Conservation (phyloP, 1,140 invertebrate species). For the Ditylenchus dipsaci region DNA sequence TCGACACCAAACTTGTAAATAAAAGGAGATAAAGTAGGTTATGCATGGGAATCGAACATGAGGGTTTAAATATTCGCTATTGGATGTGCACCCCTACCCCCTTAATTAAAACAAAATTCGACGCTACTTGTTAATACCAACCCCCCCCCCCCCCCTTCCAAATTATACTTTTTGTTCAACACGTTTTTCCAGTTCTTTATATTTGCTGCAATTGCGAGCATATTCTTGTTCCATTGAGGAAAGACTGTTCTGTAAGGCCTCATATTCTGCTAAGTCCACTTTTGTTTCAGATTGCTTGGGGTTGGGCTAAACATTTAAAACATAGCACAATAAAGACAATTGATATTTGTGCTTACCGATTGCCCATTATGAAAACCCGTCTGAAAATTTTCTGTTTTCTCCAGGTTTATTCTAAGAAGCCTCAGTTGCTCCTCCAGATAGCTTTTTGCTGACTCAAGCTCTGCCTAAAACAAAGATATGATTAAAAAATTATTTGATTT, state of each 20-base stretch:
- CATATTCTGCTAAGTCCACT: conserved; percentile 14
- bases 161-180: conserved; percentile 34
- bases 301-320: not conserved
- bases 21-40: too few relatives aligned
- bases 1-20: too few relatives aligned
- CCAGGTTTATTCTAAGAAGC: conserved; percentile 1
- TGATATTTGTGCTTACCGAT: not conserved
- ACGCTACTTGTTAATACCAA: too few relatives aligned
- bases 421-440: conserved; percentile 35
- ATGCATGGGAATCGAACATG: too few relatives aligned
- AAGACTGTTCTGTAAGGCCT: conserved; percentile 30
- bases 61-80: not conserved
- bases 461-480: too few relatives aligned
- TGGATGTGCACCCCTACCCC: too few relatives aligned
- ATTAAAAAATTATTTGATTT: too few relatives aligned
- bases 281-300: conserved; percentile 1
- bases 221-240: conserved; percentile 13
- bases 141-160: too few relatives aligned
- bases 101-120: too few relatives aligned
- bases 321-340: not conserved
- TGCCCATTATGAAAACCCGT: not conserved
- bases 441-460: conserved; percentile 31
- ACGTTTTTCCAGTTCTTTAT: not conserved
- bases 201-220: conserved; percentile 3
- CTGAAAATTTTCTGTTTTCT: conserved; percentile 1